A percentile compares a stretch with the other conserved stretches of the same genome.
Conservation (phyloP, 2,888 invertebrate genomes). For the Agonopterix subpropinquella region DNA sequence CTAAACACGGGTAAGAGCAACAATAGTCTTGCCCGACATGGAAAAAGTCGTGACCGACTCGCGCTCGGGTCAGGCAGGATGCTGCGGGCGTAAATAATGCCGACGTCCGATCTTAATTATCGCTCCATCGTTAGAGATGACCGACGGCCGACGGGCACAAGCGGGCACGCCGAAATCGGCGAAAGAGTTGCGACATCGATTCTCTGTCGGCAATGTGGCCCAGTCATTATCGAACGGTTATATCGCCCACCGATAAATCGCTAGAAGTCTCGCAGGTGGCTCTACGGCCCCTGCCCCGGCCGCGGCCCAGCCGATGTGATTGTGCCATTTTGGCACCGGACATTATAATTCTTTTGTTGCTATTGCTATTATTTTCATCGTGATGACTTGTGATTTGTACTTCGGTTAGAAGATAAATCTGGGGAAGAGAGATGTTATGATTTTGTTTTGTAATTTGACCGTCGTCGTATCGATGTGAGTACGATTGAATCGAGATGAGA, state of each 20-base stretch:
- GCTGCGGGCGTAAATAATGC: slow-evolving; percentile 72
- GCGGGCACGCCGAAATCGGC: slow-evolving; percentile 47
- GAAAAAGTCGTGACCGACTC: slow-evolving; percentile 69
- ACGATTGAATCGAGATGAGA: neutral
- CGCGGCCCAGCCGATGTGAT: slow-evolving; percentile 36
- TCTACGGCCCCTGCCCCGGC: slow-evolving; percentile 38
- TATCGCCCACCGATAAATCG: slow-evolving; percentile 63
- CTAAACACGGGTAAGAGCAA: slow-evolving; percentile 53
- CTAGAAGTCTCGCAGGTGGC: slow-evolving; percentile 27
- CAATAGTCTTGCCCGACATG: slow-evolving; percentile 61
- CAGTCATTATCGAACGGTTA: slow-evolving; percentile 48
- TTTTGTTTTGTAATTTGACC: slow-evolving; percentile 1
- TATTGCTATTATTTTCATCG: slow-evolving; percentile 59
- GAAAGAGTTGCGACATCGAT: slow-evolving; percentile 58
- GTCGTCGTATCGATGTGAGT: neutral
- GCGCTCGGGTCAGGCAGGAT: slow-evolving; percentile 57
- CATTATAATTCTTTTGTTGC: slow-evolving; percentile 69
- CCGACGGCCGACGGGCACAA: slow-evolving; percentile 47
- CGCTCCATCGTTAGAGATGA: slow-evolving; percentile 72
- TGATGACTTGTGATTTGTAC: slow-evolving; percentile 55
- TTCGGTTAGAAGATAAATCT: slow-evolving; percentile 41
- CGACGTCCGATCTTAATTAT: slow-evolving; percentile 72
- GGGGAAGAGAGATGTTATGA: slow-evolving; percentile 12
- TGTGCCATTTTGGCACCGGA: slow-evolving; percentile 61
- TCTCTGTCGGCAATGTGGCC: slow-evolving; percentile 36